Evolutionary conservation across 1,140 invertebrate genomes (phyloP).

Genomic region (Brachionus calyciflorus): DNA sequence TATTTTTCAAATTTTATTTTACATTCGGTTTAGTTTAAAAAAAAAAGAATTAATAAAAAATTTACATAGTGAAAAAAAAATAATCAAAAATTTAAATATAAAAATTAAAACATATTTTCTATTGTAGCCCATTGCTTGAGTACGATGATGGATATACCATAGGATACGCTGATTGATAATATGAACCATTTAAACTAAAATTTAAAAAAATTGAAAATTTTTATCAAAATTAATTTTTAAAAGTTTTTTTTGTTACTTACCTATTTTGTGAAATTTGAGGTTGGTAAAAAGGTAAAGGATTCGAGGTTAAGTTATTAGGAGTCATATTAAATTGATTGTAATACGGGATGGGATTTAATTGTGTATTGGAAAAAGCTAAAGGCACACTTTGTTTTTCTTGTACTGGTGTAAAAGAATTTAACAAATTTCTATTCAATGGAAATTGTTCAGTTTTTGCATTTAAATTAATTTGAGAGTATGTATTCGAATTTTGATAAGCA

Average conservation of each 20-base stretch:
- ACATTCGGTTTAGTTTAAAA: slow-evolving; percentile 34
- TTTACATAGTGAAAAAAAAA: slow-evolving; percentile 5
- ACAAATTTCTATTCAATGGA: slow-evolving; percentile 19
- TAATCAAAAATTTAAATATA: slow-evolving; percentile 4
- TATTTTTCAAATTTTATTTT: slow-evolving; percentile 35
- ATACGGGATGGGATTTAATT: neutral
- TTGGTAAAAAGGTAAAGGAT: too few species aligned
- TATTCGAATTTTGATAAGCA: neutral
- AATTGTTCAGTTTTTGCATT: neutral
- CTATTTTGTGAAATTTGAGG: too few species aligned
- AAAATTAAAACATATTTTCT: neutral
- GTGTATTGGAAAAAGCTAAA: neutral
- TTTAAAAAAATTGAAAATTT: too few species aligned
- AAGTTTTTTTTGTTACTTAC: too few species aligned
- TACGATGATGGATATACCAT: neutral
- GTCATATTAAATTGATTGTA: neutral
- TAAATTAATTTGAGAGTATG: neutral
- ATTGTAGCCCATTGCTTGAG: neutral
- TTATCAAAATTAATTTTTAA: too few species aligned
- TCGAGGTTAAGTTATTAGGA: too few species aligned
- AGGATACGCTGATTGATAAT: neutral
- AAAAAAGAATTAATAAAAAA: neutral
- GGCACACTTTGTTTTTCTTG: neutral
- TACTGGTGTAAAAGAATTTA: neutral
- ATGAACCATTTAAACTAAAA: too few species aligned